Evolutionary conservation across 2,797 vertebrate genomes (phyloP).

Genomic region (Gobio occitaniae): DNA sequence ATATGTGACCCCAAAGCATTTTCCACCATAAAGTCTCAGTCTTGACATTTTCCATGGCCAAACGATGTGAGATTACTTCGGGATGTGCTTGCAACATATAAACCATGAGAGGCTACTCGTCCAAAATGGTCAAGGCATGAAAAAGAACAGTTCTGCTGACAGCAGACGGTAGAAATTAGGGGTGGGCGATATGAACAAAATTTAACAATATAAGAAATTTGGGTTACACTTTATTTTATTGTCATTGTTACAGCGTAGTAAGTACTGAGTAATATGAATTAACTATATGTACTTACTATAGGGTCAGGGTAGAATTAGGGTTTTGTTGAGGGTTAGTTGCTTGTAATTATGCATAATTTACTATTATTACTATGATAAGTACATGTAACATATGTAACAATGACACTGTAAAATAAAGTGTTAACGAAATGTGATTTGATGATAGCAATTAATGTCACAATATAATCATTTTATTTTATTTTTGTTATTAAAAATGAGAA

Average conservation of each 20-base stretch:
- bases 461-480: not conserved
- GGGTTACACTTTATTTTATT: no score
- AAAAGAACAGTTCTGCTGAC: constrained; percentile 32
- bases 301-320: no score
- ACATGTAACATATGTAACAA: no score
- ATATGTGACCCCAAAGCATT: constrained; percentile 53
- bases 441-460: not conserved
- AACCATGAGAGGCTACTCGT: constrained; percentile 18
- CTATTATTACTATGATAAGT: no score
- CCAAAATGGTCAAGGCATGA: constrained; percentile 31
- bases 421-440: not conserved
- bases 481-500: not conserved
- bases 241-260: no score
- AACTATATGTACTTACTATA: no score
- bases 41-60: constrained; percentile 60
- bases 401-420: no score
- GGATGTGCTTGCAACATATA: constrained; percentile 51
- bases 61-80: constrained; percentile 60
- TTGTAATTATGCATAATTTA: no score
- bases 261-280: no score
- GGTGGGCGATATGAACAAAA: not conserved
- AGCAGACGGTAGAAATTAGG: not conserved
- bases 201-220: not conserved
- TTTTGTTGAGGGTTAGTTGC: no score
- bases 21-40: constrained; percentile 60